Percentiles rank a stretch among this genome's conserved stretches.
Evolutionary conservation across 2,797 vertebrate species (phyloP).

Genomic region (Coilia nasus): DNA sequence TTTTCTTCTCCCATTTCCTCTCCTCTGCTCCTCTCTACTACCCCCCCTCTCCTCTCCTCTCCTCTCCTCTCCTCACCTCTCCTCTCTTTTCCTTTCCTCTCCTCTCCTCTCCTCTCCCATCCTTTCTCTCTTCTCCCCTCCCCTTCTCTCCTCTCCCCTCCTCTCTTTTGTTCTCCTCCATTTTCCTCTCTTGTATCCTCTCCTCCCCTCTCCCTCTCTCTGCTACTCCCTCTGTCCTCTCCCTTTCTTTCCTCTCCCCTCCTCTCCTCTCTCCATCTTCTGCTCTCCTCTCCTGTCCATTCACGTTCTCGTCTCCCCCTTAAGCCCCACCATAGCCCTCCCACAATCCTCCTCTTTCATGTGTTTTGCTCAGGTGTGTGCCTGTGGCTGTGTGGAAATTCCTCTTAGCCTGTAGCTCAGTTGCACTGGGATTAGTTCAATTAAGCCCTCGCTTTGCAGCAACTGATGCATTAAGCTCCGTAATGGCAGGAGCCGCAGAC

Average conservation of each 20-base stretch:
- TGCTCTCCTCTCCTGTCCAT: background rate
- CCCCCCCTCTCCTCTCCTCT: too few relatives aligned
- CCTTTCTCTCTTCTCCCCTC: background rate
- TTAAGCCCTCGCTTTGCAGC: conserved; percentile 6
- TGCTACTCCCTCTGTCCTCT: too few relatives aligned
- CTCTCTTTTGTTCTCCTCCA: too few relatives aligned
- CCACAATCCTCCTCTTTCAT: background rate
- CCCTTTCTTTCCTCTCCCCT: background rate
- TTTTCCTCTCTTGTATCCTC: too few relatives aligned
- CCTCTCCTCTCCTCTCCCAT: background rate
- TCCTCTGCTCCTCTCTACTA: too few relatives aligned
- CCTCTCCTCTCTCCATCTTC: background rate
- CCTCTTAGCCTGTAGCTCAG: background rate
- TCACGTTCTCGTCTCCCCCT: background rate
- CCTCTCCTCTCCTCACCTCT: background rate
- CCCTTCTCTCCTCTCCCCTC: background rate
- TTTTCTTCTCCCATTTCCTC: too few relatives aligned
- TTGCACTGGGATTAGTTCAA: conserved; percentile 22
- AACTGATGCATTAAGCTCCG: conserved; percentile 4
- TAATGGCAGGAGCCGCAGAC: background rate
- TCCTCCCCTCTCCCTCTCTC: too few relatives aligned
- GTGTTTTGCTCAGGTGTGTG: background rate
- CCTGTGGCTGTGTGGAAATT: background rate
- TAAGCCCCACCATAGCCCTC: background rate
- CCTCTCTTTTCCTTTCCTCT: background rate